Percentiles rank a stretch among this genome's conserved stretches.
phyloP scores from a whole-genome alignment of 2,888 invertebrate species.

The Eulithis prunata region DNA sequence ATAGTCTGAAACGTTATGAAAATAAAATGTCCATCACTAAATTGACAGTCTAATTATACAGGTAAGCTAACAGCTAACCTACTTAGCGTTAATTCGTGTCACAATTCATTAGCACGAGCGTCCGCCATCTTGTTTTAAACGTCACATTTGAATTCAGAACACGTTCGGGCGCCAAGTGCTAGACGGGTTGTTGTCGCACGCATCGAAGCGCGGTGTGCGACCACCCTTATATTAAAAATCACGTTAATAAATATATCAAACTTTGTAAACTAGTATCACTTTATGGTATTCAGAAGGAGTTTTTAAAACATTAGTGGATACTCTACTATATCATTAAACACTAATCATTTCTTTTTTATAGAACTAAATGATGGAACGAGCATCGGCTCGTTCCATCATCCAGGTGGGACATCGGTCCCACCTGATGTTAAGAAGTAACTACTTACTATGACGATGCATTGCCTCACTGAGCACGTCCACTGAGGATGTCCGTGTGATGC shows the following conservation, averaged over 20 bases:
- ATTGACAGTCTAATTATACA: constrained; percentile 26
- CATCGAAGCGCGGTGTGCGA: constrained; percentile 36
- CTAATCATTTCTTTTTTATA: too few species aligned
- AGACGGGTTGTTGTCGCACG: constrained; percentile 41
- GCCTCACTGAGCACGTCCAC: too few species aligned
- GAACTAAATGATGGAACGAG: too few species aligned
- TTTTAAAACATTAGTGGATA: too few species aligned
- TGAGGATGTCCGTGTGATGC: too few species aligned
- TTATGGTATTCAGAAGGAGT: background rate
- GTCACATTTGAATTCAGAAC: constrained; percentile 68
- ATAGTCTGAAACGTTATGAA: background rate
- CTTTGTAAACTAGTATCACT: background rate
- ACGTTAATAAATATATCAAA: background rate
- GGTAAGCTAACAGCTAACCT: constrained; percentile 40
- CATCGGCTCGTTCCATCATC: too few species aligned
- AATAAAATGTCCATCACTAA: constrained; percentile 2
- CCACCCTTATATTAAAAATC: constrained; percentile 35
- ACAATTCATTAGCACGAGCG: constrained; percentile 59
- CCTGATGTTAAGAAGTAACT: too few species aligned
- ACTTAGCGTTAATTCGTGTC: constrained; percentile 56
- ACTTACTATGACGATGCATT: too few species aligned
- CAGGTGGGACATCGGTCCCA: too few species aligned
- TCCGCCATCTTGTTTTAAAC: constrained; percentile 58
- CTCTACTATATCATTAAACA: too few species aligned
- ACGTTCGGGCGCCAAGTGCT: constrained; percentile 56